Evolutionary conservation across 2,888 invertebrate species (phyloP).

Genomic region (Phalera bucephala): DNA sequence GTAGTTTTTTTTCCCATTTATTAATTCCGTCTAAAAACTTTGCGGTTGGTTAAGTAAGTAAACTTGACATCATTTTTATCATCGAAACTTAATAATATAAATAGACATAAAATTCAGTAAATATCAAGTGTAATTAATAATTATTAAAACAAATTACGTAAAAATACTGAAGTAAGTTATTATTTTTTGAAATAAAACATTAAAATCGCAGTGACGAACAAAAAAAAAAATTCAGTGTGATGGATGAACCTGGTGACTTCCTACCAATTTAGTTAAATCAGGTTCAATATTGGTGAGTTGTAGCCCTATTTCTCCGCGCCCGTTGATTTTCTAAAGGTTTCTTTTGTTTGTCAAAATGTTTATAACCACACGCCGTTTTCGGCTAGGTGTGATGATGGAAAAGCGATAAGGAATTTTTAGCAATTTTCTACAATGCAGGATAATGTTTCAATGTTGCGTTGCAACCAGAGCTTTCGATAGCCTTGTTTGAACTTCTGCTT

Average conservation of each 20-base stretch:
- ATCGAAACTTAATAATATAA: background rate
- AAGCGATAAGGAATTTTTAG: slow-evolving; percentile 6
- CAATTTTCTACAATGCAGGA: slow-evolving; percentile 1
- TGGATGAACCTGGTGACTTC: background rate
- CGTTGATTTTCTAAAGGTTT: slow-evolving; percentile 4
- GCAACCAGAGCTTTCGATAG: slow-evolving; percentile 6
- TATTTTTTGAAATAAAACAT: background rate
- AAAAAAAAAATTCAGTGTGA: too few species aligned
- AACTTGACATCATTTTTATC: too few species aligned
- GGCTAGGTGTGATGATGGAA: too few species aligned
- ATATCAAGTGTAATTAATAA: slow-evolving; percentile 1
- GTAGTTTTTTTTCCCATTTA: slow-evolving; percentile 16
- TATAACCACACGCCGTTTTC: slow-evolving; percentile 3
- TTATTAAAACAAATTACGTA: too few species aligned
- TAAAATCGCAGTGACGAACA: background rate
- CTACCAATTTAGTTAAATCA: slow-evolving; percentile 9
- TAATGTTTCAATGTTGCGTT: slow-evolving; percentile 7
- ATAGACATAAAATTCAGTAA: background rate
- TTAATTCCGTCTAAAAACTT: too few species aligned
- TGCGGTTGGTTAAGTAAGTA: too few species aligned
- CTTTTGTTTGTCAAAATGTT: slow-evolving; percentile 4
- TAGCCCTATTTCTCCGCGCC: slow-evolving; percentile 6
- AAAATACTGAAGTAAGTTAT: too few species aligned
- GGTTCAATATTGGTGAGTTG: slow-evolving; percentile 9
- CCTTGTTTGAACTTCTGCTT: slow-evolving; percentile 11